These are phyloP conservation scores for Rostratula benghalensis DNA, from an alignment of 2,113 vertebrate genomes.

Conservation along the genomic window DNA sequence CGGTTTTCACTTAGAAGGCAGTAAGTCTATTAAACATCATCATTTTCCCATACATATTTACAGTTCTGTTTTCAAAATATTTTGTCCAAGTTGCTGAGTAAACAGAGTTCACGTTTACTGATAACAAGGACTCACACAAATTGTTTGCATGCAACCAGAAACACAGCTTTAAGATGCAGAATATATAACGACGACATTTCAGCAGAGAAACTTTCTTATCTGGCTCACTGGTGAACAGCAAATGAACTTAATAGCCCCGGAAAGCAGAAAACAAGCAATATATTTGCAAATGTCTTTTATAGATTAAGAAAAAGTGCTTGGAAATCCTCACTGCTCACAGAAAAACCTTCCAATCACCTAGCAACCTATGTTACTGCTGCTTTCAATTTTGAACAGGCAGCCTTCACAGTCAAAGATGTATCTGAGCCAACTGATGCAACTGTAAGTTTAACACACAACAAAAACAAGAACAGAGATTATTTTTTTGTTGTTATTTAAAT, in stretches of 20 bases:
- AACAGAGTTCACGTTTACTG: conserved; percentile 40
- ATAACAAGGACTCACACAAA: neutral
- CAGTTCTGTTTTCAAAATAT: neutral
- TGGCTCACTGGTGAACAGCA: conserved; percentile 16
- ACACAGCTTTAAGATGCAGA: neutral
- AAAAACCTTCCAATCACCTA: conserved; percentile 72
- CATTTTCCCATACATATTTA: neutral
- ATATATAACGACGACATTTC: neutral
- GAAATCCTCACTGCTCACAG: conserved; percentile 36
- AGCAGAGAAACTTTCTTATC: conserved; percentile 43
- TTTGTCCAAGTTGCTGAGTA: neutral
- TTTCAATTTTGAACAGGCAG: conserved; percentile 69
- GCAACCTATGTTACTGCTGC: conserved; percentile 74
- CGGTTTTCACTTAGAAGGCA: conserved; percentile 15
- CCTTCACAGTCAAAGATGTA: conserved; percentile 61
- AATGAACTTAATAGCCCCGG: conserved; percentile 12
- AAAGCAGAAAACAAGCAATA: neutral
- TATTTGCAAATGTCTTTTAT: neutral
- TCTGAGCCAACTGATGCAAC: conserved; percentile 55
- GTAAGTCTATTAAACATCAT: neutral
- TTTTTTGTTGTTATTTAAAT: conserved; percentile 35
- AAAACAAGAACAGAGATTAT: conserved; percentile 23
- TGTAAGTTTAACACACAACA: conserved; percentile 67
- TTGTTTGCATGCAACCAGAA: neutral
- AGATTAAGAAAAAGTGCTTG: conserved; percentile 59